These are phyloP conservation scores for Trissonchulus sp. DNA, from an alignment of 2,888 invertebrate species.

Conservation along the genomic window DNA sequence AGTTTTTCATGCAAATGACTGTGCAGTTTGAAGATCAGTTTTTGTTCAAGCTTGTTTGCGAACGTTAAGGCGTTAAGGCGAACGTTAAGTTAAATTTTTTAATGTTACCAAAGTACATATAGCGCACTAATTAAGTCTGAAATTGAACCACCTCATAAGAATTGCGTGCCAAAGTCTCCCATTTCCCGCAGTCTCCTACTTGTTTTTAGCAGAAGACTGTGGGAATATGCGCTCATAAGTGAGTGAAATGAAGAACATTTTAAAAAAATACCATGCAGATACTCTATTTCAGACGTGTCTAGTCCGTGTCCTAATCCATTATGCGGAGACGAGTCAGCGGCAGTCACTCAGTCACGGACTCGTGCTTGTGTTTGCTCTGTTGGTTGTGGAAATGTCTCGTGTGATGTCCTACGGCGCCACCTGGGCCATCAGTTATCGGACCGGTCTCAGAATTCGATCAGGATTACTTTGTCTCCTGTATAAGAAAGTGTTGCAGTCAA, in stretches of 20 bases:
- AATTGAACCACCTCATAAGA: too few species aligned
- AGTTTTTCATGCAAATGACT: neutral
- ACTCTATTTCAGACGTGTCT: conserved; percentile 29
- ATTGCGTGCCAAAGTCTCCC: too few species aligned
- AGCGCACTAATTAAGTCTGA: too few species aligned
- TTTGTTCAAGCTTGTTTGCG: too few species aligned
- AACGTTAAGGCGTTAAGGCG: too few species aligned
- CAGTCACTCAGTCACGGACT: conserved; percentile 46
- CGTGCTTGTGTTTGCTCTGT: conserved; percentile 46
- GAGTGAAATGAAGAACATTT: too few species aligned
- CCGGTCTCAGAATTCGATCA: conserved; percentile 53
- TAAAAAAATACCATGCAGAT: too few species aligned
- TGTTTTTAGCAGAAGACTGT: too few species aligned
- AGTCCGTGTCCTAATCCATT: conserved; percentile 42
- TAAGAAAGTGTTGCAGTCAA: conserved; percentile 50
- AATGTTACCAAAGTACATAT: too few species aligned
- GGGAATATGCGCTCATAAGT: too few species aligned
- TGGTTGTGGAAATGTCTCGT: conserved; percentile 49
- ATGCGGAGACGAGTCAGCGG: conserved; percentile 42
- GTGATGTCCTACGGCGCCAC: conserved; percentile 52
- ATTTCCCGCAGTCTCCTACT: too few species aligned
- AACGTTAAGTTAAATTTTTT: too few species aligned
- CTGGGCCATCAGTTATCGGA: conserved; percentile 54
- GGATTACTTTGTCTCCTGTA: conserved; percentile 54
- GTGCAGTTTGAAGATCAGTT: neutral